Evolutionary conservation across 2,888 invertebrate genomes (phyloP).

Genomic region (Pseudolycoriella hygida): DNA sequence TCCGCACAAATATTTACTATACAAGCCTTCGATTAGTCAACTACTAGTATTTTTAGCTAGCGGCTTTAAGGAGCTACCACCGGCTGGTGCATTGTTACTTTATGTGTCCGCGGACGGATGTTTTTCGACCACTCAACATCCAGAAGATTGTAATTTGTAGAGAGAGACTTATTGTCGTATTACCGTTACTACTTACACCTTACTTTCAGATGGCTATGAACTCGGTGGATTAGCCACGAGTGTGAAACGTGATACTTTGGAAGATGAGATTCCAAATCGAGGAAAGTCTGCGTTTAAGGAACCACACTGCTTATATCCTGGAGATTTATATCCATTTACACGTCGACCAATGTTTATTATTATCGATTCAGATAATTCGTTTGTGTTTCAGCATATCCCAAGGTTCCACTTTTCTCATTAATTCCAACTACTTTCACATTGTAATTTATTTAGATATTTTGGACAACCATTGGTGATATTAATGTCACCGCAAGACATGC

Average conservation of each 20-base stretch:
- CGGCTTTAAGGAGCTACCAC: constrained; percentile 83
- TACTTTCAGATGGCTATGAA: constrained; percentile 63
- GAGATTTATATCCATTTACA: constrained; percentile 83
- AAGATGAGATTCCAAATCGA: constrained; percentile 25
- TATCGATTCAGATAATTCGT: constrained; percentile 90
- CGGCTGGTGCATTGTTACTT: constrained; percentile 75
- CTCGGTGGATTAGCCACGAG: constrained; percentile 80
- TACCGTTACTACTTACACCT: constrained; percentile 8
- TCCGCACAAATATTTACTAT: constrained; percentile 91
- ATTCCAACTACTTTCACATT: background rate
- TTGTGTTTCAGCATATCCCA: constrained; percentile 80
- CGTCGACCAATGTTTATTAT: constrained; percentile 84
- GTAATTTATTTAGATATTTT: constrained; percentile 43
- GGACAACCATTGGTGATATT: constrained; percentile 85
- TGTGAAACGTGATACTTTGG: constrained; percentile 54
- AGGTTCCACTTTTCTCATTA: constrained; percentile 15
- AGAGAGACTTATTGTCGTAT: constrained; percentile 1
- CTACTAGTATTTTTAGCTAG: constrained; percentile 82
- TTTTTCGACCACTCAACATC: constrained; percentile 64
- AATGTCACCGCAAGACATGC: constrained; percentile 85
- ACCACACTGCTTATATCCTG: constrained; percentile 73
- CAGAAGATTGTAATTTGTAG: constrained; percentile 69
- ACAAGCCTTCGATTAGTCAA: constrained; percentile 87
- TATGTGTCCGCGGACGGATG: constrained; percentile 90
- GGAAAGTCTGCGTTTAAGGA: constrained; percentile 37